phyloP scores from a whole-genome alignment of 2,888 invertebrate species.

The Druceiella hillmani region DNA sequence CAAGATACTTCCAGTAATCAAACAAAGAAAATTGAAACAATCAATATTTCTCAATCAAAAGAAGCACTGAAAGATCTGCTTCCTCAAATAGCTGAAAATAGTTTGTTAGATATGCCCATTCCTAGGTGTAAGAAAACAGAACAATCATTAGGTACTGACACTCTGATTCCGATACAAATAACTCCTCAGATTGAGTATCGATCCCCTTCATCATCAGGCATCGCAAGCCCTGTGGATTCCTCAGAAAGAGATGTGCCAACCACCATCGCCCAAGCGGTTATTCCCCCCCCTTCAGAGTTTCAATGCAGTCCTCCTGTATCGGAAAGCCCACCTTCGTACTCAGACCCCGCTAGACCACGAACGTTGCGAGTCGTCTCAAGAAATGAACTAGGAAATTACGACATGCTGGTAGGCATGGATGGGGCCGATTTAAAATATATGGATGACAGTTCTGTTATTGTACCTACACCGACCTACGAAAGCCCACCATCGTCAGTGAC shows the following conservation, averaged over 20 bases:
- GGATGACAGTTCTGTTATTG: constrained; percentile 85
- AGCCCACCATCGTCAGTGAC: constrained; percentile 66
- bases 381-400: constrained; percentile 60
- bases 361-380: constrained; percentile 47
- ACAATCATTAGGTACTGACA: constrained; percentile 21
- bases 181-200: constrained; percentile 35
- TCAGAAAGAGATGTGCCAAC: constrained; percentile 43
- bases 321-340: constrained; percentile 56
- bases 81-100: constrained; percentile 60
- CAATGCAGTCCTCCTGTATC: constrained; percentile 62
- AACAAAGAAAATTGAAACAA: constrained; percentile 18
- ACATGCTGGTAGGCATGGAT: constrained; percentile 73
- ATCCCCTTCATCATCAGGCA: constrained; percentile 41
- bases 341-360: constrained; percentile 49
- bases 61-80: constrained; percentile 41
- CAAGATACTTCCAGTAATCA: constrained; percentile 30
- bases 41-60: constrained; percentile 31
- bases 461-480: constrained; percentile 74
- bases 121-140: constrained; percentile 29
- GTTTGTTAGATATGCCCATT: constrained; percentile 57
- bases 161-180: constrained; percentile 31
- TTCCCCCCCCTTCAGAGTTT: constrained; percentile 70
- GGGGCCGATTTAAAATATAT: constrained; percentile 84
- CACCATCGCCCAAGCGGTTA: constrained; percentile 60
- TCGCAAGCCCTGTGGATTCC: constrained; percentile 36